Base-by-base conservation (phyloP, 2,888 invertebrate genomes). In the Entomobrya multifasciata region DNA sequence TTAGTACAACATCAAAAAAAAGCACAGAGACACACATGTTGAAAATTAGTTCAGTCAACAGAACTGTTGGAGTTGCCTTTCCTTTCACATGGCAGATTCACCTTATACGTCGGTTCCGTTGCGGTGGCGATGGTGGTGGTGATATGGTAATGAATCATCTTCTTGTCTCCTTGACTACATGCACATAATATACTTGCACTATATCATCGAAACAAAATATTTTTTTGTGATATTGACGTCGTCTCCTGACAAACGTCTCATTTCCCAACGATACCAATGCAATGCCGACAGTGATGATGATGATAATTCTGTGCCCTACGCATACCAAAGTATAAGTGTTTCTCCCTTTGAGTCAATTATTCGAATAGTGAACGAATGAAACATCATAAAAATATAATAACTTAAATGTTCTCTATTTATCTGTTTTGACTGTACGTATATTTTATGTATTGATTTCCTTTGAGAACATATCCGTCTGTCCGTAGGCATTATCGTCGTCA, bases 211-310 rank as follows among this genome's bases (percentile, higher is more conserved):
- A 36, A 6, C 36, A 36, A 6, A 36, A 8, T 36, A 6, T 36
- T 36, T 36, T 36, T 36, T 8, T 36, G 36, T 36, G 8, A 36
- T 36, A 36, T 78, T 62, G 78, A 78, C 81, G 70, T 81, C 60
- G 81, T 60, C 81, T 65, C 25, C 81, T 27, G 30, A 22, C 17
- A 70, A 70, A 36, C 17, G 27, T 65, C 6, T 17, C n/a, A 65
- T 36, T 1, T 11, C n/a, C 41, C 65, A 65, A 65, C 17, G 17
- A 60, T 30, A 36, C 27, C 17, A 13, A 60, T 60, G 60, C n/a
- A n/a, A 57, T 77, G 22, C 41, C n/a, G 55, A 52, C 5, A 17
- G 17, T n/a, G 5, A 52, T 17, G 17, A 17, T n/a, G 17, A 52
- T 52, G 17, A 20, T 76, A 17, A 55, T 30, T 25, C 1, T 52